Evolutionary conservation across 30 jellyfish, hydroid and myxozoan species (phyloP).

Genomic region (Euphysa ruthae): DNA sequence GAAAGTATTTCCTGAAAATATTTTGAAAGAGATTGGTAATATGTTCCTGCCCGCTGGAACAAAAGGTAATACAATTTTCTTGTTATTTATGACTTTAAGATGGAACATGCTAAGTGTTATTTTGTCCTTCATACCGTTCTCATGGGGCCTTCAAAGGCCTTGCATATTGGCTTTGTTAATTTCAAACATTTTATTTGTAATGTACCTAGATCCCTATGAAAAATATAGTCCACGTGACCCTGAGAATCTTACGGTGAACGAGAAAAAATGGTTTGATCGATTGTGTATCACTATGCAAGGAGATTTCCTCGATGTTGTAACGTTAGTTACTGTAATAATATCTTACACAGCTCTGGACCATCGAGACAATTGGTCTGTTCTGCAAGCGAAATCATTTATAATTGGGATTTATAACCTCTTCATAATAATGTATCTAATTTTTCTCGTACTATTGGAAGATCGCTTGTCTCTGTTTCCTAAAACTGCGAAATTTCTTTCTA

Average conservation of each 20-base stretch:
- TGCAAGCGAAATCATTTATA: constrained; percentile 72
- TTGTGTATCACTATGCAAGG: constrained; percentile 75
- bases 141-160: constrained; percentile 94
- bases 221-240: constrained; percentile 72
- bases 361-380: constrained; percentile 68
- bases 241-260: constrained; percentile 37
- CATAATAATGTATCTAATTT: constrained; percentile 54
- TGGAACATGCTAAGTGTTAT: constrained; percentile 81
- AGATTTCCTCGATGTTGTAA: constrained; percentile 53
- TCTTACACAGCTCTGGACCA: constrained; percentile 84
- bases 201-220: constrained; percentile 69
- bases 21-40: constrained; percentile 61
- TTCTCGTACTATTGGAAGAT: constrained; percentile 75
- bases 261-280: constrained; percentile 80
- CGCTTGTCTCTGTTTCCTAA: constrained; percentile 72
- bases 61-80: constrained; percentile 43
- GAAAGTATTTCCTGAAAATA: constrained; percentile 64
- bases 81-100: constrained; percentile 67
- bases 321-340: constrained; percentile 61
- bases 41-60: constrained; percentile 87
- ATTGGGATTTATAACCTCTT: constrained; percentile 61
- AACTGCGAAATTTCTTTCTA: constrained; percentile 17
- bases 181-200: constrained; percentile 57
- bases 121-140: constrained; percentile 69
- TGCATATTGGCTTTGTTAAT: constrained; percentile 50